A percentile compares a stretch with the other conserved stretches of the same genome.
phyloP scores from a whole-genome alignment of 2,888 invertebrate species.

The Thereva nobilitata region DNA sequence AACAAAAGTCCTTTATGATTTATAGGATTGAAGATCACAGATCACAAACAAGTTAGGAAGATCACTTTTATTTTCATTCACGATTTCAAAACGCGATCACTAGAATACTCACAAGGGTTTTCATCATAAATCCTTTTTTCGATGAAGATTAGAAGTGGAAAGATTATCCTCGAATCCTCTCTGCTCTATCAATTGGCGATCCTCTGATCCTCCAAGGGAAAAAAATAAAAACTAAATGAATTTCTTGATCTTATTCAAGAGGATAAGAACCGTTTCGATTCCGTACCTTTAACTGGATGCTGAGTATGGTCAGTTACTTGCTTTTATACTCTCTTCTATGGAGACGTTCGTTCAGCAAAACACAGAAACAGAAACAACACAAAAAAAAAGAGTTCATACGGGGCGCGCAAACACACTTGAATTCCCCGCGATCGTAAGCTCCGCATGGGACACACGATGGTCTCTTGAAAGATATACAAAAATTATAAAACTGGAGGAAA shows the following conservation, averaged over 20 bases:
- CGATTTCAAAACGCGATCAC: not conserved
- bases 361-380: too few relatives aligned
- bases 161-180: slow-evolving; percentile 11
- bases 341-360: not conserved
- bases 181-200: not conserved
- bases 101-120: slow-evolving; percentile 61
- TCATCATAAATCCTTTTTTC: slow-evolving; percentile 55
- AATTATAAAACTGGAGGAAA: slow-evolving; percentile 26
- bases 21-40: not conserved
- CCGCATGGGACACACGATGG: slow-evolving; percentile 23
- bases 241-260: slow-evolving; percentile 40
- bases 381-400: too few relatives aligned
- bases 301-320: slow-evolving; percentile 58
- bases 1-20: too few relatives aligned
- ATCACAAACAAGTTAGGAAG: not conserved
- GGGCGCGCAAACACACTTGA: not conserved
- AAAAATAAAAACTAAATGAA: not conserved
- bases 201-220: slow-evolving; percentile 18
- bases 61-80: slow-evolving; percentile 18
- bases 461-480: slow-evolving; percentile 24
- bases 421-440: slow-evolving; percentile 4
- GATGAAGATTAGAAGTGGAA: not conserved
- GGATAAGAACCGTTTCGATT: slow-evolving; percentile 59
- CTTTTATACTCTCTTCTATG: slow-evolving; percentile 55
- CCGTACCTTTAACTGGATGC: slow-evolving; percentile 60